Percentiles rank a stretch among this genome's conserved stretches.
phyloP scores from a whole-genome alignment of 2,888 invertebrate species.

The Portevinia maculata region DNA sequence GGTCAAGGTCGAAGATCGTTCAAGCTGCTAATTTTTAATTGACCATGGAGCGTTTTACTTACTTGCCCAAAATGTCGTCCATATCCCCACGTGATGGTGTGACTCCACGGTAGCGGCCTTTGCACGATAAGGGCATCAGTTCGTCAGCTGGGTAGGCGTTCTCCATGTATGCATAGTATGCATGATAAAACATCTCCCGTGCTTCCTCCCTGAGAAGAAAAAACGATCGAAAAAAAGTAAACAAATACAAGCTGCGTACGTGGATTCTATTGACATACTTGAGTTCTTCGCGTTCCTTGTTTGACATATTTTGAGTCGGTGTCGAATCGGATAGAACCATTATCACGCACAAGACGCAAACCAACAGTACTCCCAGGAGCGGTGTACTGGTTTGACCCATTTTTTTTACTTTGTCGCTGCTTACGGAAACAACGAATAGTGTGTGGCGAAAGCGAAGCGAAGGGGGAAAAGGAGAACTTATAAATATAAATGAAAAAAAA shows the following conservation, averaged over 20 bases:
- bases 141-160: slow-evolving; percentile 99
- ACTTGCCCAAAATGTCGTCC: slow-evolving; percentile 98
- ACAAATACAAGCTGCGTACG: slow-evolving; percentile 5
- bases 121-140: slow-evolving; percentile 97
- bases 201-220: slow-evolving; percentile 90
- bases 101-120: slow-evolving; percentile 94
- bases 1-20: slow-evolving; percentile 55
- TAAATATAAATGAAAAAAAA: slow-evolving; percentile 14
- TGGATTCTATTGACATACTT: slow-evolving; percentile 83
- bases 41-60: too few relatives aligned
- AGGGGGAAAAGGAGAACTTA: slow-evolving; percentile 16
- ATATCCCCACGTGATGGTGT: slow-evolving; percentile 97
- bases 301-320: slow-evolving; percentile 85
- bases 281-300: slow-evolving; percentile 86
- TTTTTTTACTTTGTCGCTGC: slow-evolving; percentile 18
- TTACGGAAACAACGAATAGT: not conserved
- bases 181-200: slow-evolving; percentile 98
- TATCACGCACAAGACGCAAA: slow-evolving; percentile 40
- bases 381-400: slow-evolving; percentile 57
- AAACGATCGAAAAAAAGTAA: slow-evolving; percentile 9
- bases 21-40: slow-evolving; percentile 69
- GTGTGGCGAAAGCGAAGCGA: slow-evolving; percentile 9
- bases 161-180: slow-evolving; percentile 97
- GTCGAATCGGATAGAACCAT: slow-evolving; percentile 75
- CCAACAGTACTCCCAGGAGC: slow-evolving; percentile 41